Percentiles rank a stretch among this genome's conserved stretches.
Evolutionary conservation across 2,888 invertebrate species (phyloP).

Genomic region (Aporophyla nigra): DNA sequence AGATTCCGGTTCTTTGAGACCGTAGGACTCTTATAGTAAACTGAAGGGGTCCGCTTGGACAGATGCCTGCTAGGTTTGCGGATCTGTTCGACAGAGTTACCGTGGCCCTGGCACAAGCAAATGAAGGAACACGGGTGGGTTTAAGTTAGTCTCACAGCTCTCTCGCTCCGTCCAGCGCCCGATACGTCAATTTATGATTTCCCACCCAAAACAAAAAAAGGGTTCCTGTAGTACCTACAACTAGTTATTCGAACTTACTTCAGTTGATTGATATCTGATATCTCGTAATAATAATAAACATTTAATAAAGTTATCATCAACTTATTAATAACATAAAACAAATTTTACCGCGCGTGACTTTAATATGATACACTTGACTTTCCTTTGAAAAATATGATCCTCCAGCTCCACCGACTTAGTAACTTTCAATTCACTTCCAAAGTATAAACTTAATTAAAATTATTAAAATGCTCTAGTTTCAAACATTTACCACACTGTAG

Average conservation of each 20-base stretch:
- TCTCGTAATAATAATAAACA: background rate
- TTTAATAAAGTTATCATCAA: background rate
- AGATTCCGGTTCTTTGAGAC: too few relatives aligned
- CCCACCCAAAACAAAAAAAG: too few relatives aligned
- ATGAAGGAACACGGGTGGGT: too few relatives aligned
- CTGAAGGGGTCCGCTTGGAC: too few relatives aligned
- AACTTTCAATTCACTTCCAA: conserved; percentile 25
- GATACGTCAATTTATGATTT: too few relatives aligned
- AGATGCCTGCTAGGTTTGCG: too few relatives aligned
- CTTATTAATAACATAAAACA: background rate
- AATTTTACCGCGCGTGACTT: background rate
- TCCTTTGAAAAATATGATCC: background rate
- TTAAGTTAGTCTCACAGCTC: too few relatives aligned
- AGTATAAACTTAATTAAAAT: background rate
- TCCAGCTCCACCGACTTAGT: background rate
- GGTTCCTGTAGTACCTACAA: background rate
- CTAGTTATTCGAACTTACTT: background rate
- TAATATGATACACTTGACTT: background rate
- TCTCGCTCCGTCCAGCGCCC: too few relatives aligned
- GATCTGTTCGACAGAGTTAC: too few relatives aligned
- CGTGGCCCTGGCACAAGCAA: too few relatives aligned
- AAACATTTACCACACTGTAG: conserved; percentile 3
- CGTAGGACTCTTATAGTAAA: too few relatives aligned
- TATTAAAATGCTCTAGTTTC: conserved; percentile 17
- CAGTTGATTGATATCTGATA: background rate